Percentiles rank a stretch among this genome's conserved stretches.
phyloP scores from a whole-genome alignment of 2,888 invertebrate species.

The Hydroisotoma schaefferi region DNA sequence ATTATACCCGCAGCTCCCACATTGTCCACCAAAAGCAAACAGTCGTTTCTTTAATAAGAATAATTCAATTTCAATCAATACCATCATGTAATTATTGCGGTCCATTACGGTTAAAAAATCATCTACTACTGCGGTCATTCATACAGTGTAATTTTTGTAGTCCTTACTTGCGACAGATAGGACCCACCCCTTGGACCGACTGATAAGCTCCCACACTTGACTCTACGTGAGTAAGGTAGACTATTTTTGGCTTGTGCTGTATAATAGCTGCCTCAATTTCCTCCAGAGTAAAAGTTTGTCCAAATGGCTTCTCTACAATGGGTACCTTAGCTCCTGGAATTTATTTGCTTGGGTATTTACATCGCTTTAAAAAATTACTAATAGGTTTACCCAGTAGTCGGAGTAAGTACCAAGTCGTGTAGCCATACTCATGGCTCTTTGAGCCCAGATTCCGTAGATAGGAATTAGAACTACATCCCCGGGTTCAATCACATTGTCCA shows the following conservation, averaged over 20 bases:
- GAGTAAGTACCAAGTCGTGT: neutral
- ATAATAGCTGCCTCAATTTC: constrained; percentile 64
- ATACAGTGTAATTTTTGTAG: too few relatives aligned
- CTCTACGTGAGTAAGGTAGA: constrained; percentile 82
- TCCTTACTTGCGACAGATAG: constrained; percentile 69
- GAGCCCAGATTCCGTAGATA: constrained; percentile 3
- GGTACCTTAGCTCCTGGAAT: neutral
- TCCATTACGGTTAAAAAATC: neutral
- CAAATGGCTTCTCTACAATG: constrained; percentile 45
- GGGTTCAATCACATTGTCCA: constrained; percentile 12
- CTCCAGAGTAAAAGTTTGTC: constrained; percentile 60
- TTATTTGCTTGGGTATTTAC: neutral
- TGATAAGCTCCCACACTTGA: constrained; percentile 81
- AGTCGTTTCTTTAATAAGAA: constrained; percentile 57
- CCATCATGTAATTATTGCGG: neutral
- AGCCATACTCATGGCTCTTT: neutral
- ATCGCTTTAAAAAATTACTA: neutral
- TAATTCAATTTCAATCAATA: neutral
- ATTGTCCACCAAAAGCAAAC: constrained; percentile 67
- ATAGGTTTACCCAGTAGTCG: neutral
- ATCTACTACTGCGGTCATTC: neutral
- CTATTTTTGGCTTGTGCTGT: constrained; percentile 63
- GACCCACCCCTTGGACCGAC: constrained; percentile 71
- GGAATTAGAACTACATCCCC: constrained; percentile 9
- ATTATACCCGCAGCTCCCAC: constrained; percentile 71